A percentile compares a stretch with the other conserved stretches of the same genome.
Conservation (phyloP, 2,113 vertebrate species). For the Saccopteryx bilineata region DNA sequence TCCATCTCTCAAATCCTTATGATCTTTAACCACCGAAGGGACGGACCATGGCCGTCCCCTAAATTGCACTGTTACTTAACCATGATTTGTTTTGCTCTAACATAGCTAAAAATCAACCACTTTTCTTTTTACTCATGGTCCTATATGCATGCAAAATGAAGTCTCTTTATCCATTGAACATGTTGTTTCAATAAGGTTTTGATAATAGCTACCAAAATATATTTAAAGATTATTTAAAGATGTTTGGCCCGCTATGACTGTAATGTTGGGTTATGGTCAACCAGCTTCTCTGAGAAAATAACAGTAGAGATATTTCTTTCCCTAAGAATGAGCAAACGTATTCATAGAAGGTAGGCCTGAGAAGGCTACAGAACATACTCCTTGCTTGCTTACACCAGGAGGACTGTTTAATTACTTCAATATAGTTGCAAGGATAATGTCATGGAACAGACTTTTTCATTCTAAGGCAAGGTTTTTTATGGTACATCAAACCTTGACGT, state of each 20-base stretch:
- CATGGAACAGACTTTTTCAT: neutral
- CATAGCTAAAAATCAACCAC: neutral
- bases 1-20: neutral
- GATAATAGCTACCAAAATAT: neutral
- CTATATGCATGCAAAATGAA: neutral
- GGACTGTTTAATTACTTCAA: neutral
- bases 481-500: neutral
- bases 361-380: neutral
- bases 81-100: neutral
- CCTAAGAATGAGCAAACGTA: neutral
- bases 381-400: neutral
- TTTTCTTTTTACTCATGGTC: neutral
- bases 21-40: neutral
- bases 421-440: neutral
- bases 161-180: neutral
- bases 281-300: conserved; percentile 26
- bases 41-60: neutral
- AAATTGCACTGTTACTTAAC: neutral
- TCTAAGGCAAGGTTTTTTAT: neutral
- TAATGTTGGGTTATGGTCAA: neutral
- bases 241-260: neutral
- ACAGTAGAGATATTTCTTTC: neutral
- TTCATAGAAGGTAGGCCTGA: neutral
- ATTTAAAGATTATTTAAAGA: neutral
- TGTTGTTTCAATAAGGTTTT: neutral